These are phyloP conservation scores for Anarsia innoxiella DNA, from an alignment of 2,888 invertebrate genomes.

Conservation along the genomic window DNA sequence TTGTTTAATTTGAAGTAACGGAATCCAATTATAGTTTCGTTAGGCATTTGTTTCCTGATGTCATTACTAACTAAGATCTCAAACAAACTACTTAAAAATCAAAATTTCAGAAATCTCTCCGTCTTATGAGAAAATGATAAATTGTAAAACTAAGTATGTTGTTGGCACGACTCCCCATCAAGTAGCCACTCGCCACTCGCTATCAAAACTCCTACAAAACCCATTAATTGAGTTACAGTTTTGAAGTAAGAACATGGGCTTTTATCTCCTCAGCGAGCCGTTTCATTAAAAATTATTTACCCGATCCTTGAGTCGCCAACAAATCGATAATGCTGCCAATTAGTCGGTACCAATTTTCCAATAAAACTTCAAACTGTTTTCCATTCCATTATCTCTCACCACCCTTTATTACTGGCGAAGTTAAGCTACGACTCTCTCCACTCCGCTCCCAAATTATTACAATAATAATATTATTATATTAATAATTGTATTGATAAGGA, in stretches of 20 bases:
- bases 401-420: slow-evolving; percentile 72
- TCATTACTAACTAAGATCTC: too few species aligned
- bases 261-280: slow-evolving; percentile 27
- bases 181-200: too few species aligned
- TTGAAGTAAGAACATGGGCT: slow-evolving; percentile 16
- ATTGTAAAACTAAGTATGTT: too few species aligned
- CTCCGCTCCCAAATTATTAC: slow-evolving; percentile 70
- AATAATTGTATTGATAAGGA: slow-evolving; percentile 76
- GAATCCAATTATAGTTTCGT: too few species aligned
- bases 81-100: too few species aligned
- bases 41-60: too few species aligned
- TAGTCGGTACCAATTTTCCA: slow-evolving; percentile 73
- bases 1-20: too few species aligned
- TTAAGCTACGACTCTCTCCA: slow-evolving; percentile 68
- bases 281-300: slow-evolving; percentile 45
- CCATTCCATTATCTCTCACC: slow-evolving; percentile 74
- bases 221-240: slow-evolving; percentile 31
- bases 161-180: too few species aligned
- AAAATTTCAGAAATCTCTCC: too few species aligned
- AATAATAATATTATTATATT: slow-evolving; percentile 76
- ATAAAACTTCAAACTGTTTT: slow-evolving; percentile 76
- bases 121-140: too few species aligned
- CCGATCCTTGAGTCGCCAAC: slow-evolving; percentile 46
- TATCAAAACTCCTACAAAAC: slow-evolving; percentile 28
- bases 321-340: slow-evolving; percentile 72